Evolutionary conservation across 1,140 invertebrate species (phyloP), one percentile per base, ranked within the genome.

Genomic region (Drosophila novamexicana): DNA sequence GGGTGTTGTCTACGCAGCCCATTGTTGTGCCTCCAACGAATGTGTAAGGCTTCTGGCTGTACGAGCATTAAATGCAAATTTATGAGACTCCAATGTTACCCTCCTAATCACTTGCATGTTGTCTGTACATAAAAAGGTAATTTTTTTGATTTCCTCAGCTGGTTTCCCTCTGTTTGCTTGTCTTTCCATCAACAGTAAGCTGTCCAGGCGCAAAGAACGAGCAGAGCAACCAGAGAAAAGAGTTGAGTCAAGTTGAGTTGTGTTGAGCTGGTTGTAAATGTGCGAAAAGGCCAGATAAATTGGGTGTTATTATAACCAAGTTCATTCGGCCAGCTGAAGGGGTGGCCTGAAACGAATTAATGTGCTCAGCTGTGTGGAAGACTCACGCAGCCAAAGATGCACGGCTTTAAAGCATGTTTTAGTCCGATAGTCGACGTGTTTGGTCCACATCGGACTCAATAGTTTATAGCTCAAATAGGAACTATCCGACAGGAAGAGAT

Each of bases 231-330:
- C n/a, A 7, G 14, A 12, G 67, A 7, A 56, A 71, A 75, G 73
- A 61, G 65, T 56, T 70, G 54, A 9, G 16, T 49, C 6, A 47
- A 45, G 57, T 22, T 22, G 16, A 81, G 49, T 57, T 39, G 14
- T 45, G 36, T 37, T 62, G 34, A 77, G 44, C 16, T 67, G 66
- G 64, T 68, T 82, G 79, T 83, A 77, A 86, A 86, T 82, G 76
- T 86, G 83, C 65, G 73, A 77, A 86, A 68, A 69, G 62, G 76
- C 69, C 82, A 86, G 83, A 86, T 83, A 73, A 73, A 86, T 86
- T 70, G 83, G 72, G 42, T 50, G 78, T 76, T 86, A 86, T 86
- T 88, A 83, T 65, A 72, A 50, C 66, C 52, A 81, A 73, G 72
- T 72, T 79, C 58, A 79, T 79, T 73, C 78, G 49, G 57, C 56